Percentiles rank a stretch among this genome's conserved stretches.
Conservation (phyloP, 2,888 invertebrate genomes). For the Drosophila limbata region DNA sequence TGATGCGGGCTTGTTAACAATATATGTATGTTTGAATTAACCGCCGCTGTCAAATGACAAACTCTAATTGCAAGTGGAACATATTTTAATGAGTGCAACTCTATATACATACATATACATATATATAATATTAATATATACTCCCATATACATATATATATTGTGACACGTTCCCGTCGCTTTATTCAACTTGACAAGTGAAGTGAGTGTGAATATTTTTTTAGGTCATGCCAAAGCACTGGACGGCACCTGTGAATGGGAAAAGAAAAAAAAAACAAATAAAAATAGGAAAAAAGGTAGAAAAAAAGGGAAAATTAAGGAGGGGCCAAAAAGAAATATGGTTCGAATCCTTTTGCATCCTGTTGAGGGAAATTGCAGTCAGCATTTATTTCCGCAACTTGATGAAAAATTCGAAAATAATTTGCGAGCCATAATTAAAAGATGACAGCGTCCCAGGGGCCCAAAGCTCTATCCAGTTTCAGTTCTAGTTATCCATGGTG, state of each 20-base stretch:
- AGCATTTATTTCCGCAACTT: conserved; percentile 76
- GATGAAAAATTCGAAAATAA: conserved; percentile 80
- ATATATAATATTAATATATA: conserved; percentile 26
- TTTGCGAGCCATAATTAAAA: conserved; percentile 79
- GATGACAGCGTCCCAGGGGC: conserved; percentile 51
- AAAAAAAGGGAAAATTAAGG: conserved; percentile 22
- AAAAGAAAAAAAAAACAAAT: conserved; percentile 13
- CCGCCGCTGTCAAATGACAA: conserved; percentile 73
- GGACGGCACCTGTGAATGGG: conserved; percentile 62
- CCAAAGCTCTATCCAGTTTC: neutral
- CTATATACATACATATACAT: neutral
- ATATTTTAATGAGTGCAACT: conserved; percentile 66
- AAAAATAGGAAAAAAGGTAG: conserved; percentile 28
- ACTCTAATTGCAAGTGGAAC: conserved; percentile 78
- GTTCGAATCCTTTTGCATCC: conserved; percentile 78
- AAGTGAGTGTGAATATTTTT: conserved; percentile 80
- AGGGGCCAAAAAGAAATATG: conserved; percentile 48
- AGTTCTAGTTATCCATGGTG: neutral
- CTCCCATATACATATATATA: conserved; percentile 31
- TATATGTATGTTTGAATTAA: conserved; percentile 49
- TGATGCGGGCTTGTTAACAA: conserved; percentile 57
- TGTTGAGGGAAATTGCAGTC: conserved; percentile 76
- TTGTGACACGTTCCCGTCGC: conserved; percentile 31
- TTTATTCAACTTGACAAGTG: conserved; percentile 78
- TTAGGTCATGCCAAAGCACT: conserved; percentile 75